Conservation (phyloP, 1,140 invertebrate species). For the Heliothis virescens region DNA sequence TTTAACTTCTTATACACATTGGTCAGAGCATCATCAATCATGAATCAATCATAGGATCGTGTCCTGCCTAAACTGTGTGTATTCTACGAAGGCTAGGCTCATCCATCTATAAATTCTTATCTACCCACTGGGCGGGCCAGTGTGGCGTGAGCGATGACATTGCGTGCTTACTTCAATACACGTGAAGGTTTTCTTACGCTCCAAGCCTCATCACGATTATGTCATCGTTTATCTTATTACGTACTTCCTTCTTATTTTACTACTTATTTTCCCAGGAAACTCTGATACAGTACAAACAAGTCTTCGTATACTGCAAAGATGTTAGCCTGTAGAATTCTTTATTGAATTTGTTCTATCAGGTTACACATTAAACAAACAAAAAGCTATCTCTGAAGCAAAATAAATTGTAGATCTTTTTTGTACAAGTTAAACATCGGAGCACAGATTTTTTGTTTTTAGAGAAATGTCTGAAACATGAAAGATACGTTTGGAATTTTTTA, state of each 20-base stretch:
- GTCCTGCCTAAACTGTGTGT: constrained; percentile 64
- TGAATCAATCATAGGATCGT: constrained; percentile 62
- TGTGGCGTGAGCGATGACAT: constrained; percentile 71
- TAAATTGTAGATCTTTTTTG: too few species aligned
- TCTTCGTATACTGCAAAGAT: not conserved
- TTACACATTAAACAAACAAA: too few species aligned
- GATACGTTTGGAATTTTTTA: not conserved
- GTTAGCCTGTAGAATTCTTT: not conserved
- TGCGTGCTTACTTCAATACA: constrained; percentile 65
- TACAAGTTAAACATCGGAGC: not conserved
- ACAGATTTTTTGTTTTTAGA: not conserved
- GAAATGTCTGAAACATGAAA: not conserved
- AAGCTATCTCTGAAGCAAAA: too few species aligned
- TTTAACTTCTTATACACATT: too few species aligned
- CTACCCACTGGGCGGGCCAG: constrained; percentile 63
- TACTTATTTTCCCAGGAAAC: constrained; percentile 4
- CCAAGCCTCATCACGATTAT: constrained; percentile 58
- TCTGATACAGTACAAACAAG: not conserved
- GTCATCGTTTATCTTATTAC: constrained; percentile 56
- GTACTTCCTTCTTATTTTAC: constrained; percentile 4
- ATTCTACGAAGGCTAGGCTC: constrained; percentile 73
- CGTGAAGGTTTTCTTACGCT: constrained; percentile 58
- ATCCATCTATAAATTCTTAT: constrained; percentile 79
- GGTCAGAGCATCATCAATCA: constrained; percentile 39
- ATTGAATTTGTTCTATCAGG: not conserved